Conservation (phyloP, 2,113 vertebrate species). For the Lophius piscatorius region DNA sequence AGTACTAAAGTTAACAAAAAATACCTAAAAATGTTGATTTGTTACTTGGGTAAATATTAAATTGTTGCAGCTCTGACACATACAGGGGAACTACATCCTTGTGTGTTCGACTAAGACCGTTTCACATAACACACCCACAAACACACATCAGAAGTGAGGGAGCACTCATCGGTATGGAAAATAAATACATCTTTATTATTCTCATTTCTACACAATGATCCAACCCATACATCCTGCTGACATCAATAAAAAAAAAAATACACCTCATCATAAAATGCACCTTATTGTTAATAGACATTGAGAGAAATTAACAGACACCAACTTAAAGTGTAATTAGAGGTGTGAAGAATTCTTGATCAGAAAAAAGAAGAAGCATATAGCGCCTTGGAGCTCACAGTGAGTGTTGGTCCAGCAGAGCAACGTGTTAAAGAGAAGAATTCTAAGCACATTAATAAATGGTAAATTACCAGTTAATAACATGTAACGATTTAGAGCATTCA, state of each 20-base stretch:
- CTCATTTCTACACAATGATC: constrained; percentile 65
- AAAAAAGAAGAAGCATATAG: neutral
- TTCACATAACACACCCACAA: constrained; percentile 3
- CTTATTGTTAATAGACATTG: constrained; percentile 35
- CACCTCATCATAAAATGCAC: constrained; percentile 12
- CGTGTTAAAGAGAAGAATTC: neutral
- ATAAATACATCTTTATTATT: constrained; percentile 86
- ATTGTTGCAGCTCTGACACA: too few species aligned
- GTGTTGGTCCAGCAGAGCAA: constrained; percentile 42
- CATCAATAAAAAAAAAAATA: constrained; percentile 68
- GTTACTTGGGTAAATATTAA: too few species aligned
- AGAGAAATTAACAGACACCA: constrained; percentile 50
- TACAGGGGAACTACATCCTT: neutral
- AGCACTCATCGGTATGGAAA: constrained; percentile 66
- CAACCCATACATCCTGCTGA: constrained; percentile 64
- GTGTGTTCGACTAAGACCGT: neutral
- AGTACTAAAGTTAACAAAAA: too few species aligned
- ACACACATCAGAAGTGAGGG: neutral
- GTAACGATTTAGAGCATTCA: constrained; percentile 4
- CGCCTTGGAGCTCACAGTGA: constrained; percentile 18
- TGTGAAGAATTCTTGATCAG: constrained; percentile 23
- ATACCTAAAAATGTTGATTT: too few species aligned
- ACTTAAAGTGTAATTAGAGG: constrained; percentile 43
- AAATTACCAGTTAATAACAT: constrained; percentile 16
- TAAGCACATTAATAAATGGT: constrained; percentile 11